Percentiles rank a stretch among this genome's conserved stretches.
Conservation (phyloP, 2,113 vertebrate species). For the Mandrillus leucophaeus region DNA sequence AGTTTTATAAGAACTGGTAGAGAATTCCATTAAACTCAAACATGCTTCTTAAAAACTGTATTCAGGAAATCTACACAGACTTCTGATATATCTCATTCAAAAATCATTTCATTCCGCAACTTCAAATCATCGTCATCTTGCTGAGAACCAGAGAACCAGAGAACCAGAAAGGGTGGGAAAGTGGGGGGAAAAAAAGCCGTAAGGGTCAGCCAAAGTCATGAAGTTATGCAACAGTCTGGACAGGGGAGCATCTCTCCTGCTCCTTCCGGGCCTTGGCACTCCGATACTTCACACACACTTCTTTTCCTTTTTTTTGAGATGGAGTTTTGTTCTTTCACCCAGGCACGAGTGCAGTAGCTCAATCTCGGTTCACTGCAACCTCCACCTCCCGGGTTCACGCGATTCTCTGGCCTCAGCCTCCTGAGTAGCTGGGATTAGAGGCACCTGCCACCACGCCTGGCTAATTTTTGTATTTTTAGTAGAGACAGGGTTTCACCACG, state of each 20-base stretch:
- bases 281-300: no score
- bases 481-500: no score
- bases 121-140: background rate
- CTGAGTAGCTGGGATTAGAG: no score
- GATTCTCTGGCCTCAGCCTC: no score
- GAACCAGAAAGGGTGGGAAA: background rate
- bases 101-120: background rate
- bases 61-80: background rate
- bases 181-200: fast-evolving
- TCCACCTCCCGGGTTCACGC: no score
- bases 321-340: no score
- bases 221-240: fast-evolving
- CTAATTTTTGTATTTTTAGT: no score
- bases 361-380: no score
- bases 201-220: background rate
- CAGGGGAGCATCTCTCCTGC: background rate
- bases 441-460: no score
- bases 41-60: background rate
- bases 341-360: no score
- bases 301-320: no score
- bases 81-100: background rate
- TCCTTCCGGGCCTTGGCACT: fast-evolving
- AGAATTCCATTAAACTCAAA: background rate
- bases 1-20: background rate
- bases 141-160: background rate